Conservation (phyloP, 2,797 vertebrate genomes). For the Pseudochaenichthys georgianus region DNA sequence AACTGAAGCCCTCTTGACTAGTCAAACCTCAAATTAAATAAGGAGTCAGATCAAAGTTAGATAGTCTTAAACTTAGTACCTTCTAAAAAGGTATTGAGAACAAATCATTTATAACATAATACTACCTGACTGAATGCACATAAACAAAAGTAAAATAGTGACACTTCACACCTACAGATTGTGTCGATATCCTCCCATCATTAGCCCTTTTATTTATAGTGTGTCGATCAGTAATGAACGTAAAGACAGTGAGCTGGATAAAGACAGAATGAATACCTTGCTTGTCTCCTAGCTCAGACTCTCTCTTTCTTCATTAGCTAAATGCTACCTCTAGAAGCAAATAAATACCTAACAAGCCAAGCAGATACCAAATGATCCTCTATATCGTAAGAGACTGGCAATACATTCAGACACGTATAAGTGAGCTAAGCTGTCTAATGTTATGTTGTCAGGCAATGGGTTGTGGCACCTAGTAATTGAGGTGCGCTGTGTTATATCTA, state of each 20-base stretch:
- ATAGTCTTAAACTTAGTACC: too few relatives aligned
- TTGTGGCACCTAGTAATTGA: conserved; percentile 53
- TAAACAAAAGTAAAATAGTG: not conserved
- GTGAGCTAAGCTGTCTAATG: conserved; percentile 45
- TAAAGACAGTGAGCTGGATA: not conserved
- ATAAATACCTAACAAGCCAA: conserved; percentile 26
- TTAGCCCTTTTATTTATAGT: conserved; percentile 7
- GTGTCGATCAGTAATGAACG: conserved; percentile 1
- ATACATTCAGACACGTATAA: conserved; percentile 56
- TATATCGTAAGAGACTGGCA: conserved; percentile 35
- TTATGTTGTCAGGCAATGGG: conserved; percentile 55
- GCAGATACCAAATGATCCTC: conserved; percentile 39
- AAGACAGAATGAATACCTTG: conserved; percentile 13
- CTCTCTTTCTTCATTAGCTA: conserved; percentile 20
- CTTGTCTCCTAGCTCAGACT: conserved; percentile 1
- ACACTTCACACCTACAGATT: not conserved
- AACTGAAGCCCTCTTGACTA: too few relatives aligned
- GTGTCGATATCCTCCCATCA: not conserved
- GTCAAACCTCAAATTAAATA: too few relatives aligned
- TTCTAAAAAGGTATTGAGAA: too few relatives aligned
- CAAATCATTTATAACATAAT: too few relatives aligned
- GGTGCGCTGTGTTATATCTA: conserved; percentile 46
- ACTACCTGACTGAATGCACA: not conserved
- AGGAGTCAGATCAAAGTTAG: too few relatives aligned
- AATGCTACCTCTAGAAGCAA: conserved; percentile 37